A percentile compares a stretch with the other conserved stretches of the same genome.
Conservation (phyloP, 2,888 invertebrate genomes). For the Orgyia antiqua region DNA sequence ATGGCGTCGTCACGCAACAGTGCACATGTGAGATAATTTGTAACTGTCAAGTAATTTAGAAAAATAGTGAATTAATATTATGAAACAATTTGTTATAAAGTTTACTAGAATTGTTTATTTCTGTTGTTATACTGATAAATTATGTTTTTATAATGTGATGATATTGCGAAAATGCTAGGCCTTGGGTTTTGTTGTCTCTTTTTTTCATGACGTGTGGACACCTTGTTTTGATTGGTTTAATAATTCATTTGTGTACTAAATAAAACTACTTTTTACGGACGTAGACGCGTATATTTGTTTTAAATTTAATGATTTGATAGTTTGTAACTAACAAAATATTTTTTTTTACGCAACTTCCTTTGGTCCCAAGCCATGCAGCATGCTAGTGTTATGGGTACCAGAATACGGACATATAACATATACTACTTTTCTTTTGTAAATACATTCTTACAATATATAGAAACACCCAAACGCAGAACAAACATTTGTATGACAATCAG, state of each 20-base stretch:
- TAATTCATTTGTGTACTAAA: background rate
- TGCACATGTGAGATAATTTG: constrained; percentile 44
- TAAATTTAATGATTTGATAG: background rate
- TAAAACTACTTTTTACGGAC: too few species aligned
- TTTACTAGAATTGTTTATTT: constrained; percentile 47
- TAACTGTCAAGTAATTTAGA: constrained; percentile 66
- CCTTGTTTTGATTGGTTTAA: constrained; percentile 1
- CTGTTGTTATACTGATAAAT: constrained; percentile 31
- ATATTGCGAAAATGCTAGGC: constrained; percentile 15
- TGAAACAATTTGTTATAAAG: constrained; percentile 54
- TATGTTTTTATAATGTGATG: constrained; percentile 31
- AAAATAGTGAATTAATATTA: constrained; percentile 52
- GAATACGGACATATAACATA: too few species aligned
- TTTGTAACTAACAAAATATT: too few species aligned
- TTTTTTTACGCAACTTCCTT: too few species aligned
- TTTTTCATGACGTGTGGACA: constrained; percentile 16
- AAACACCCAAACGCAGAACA: too few species aligned
- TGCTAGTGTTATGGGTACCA: too few species aligned
- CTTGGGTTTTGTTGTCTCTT: constrained; percentile 15
- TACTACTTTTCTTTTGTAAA: too few species aligned
- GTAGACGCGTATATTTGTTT: too few species aligned
- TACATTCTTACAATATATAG: too few species aligned
- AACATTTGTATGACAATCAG: too few species aligned
- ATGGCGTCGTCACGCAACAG: constrained; percentile 23
- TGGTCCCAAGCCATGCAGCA: too few species aligned